Base-by-base conservation (phyloP, 2,797 vertebrate genomes). In the Anabacerthia variegaticeps region DNA sequence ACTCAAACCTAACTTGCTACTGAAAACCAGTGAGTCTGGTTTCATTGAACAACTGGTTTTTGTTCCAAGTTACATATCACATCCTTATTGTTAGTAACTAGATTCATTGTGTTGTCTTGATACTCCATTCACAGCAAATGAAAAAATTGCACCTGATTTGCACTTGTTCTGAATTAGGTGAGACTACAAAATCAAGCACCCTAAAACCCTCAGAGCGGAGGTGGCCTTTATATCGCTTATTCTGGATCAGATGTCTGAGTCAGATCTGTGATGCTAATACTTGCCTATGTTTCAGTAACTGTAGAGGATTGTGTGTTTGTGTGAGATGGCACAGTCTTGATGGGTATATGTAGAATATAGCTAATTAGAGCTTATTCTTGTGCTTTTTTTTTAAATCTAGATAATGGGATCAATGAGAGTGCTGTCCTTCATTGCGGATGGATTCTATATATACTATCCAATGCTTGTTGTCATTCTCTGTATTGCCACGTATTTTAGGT, bases 361-460 rank as follows among this genome's bases (percentile, higher is more conserved):
- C 17, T 73, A 41, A 44, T 58, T 41, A 68, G 9, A 78, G 27
- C 39, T 78, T 74, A 5, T 41, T 74, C 36, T 69, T 87, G 32
- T 37, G 51, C 30, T 41, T 84, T 81, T 80, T 97, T 78, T 79
- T 96, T 86, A 61, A 61, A 52, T 72, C 95, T 97, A 99, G 99
- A 99, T 99, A 97, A 99, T 99, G 99, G 99, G 99, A 39, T 99
- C 99, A 6, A 99, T 99, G 99, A 98, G 88, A 37, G 99, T 99
- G 18, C 98, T 99, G 10, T 99, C 99, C n/a, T 99, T 99, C 90
- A 99, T 99, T 74, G 99, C 99, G 63, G 98, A 99, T 85, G 99
- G 99, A 36, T 99, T 99, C 98, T 99, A 99, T 94, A 99, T 99
- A 96, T 99, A 99, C 97, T 99, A 99, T 93, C 99, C 99, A 62